Base-by-base conservation (phyloP, 2,797 vertebrate species). In the Phalloptychus januarius region DNA sequence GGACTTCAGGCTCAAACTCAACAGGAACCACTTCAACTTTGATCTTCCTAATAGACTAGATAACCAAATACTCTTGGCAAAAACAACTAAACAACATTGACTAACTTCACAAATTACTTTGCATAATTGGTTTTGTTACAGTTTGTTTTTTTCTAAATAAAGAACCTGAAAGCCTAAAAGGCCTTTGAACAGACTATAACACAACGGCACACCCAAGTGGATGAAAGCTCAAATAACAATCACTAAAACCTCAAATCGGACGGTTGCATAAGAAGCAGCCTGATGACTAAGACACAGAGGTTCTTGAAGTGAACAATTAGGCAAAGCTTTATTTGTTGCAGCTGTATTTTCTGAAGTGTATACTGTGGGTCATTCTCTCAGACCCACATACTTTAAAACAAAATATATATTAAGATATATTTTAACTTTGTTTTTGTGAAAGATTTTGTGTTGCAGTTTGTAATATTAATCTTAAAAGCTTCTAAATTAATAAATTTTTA, bases 151-250 rank as follows among this genome's bases (percentile, higher is more conserved):
- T 1, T 3, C 12, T n/a, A 42, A 25, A 12, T 1, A 2, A 36
- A 38, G 11, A 25, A n/a, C 15, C n/a, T 52, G 11, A 33, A 2
- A n/a, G 23, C 1, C 12, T 42, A 38, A 25, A 20, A 33, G 7
- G 15, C 13, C 15, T 36, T 15, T 63, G 7, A 56, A 13, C 10
- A 45, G 36, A 71, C 8, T 38, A 12, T 70, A 25, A 77, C 36
- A 77, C 63, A n/a, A 76, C 78, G 75, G 67, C 75, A 0, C 89
- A 89, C 63, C 25, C 90, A 76, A 72, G 86, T 93, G 94, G 85
- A 74, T 1, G 11, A 74, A 1, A 10, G 0, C 18, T 15, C 11
- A 1, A 81, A 83, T 23, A 75, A 70, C 82, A 28, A 28, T 7
- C 7, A 15, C 8, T 76, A 70, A 61, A 58, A 31, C 0, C 15